phyloP scores from a whole-genome alignment of 2,888 invertebrate genomes.

The Apotomis betuletana region DNA sequence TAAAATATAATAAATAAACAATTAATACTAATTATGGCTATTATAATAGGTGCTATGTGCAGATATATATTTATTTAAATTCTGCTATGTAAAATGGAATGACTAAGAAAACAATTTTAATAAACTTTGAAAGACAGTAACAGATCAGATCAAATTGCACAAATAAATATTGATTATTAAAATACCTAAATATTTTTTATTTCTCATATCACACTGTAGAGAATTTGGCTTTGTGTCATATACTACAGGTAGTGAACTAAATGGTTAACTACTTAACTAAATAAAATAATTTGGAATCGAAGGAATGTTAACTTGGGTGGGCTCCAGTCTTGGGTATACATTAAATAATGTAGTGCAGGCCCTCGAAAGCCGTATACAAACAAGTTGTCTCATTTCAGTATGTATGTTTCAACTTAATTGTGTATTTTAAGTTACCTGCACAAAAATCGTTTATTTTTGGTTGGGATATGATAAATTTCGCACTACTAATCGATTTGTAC shows the following conservation, averaged over 20 bases:
- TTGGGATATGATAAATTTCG: slow-evolving; percentile 74
- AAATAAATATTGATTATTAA: slow-evolving; percentile 48
- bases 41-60: slow-evolving; percentile 45
- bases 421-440: slow-evolving; percentile 73
- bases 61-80: slow-evolving; percentile 25
- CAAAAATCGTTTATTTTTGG: slow-evolving; percentile 61
- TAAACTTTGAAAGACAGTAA: slow-evolving; percentile 70
- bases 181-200: slow-evolving; percentile 53
- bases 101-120: slow-evolving; percentile 59
- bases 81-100: slow-evolving; percentile 66
- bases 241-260: slow-evolving; percentile 59
- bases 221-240: slow-evolving; percentile 73
- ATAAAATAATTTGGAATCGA: slow-evolving; percentile 56
- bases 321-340: slow-evolving; percentile 46
- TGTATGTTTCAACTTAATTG: slow-evolving; percentile 73
- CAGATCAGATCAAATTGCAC: slow-evolving; percentile 75
- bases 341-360: slow-evolving; percentile 47
- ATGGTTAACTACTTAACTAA: slow-evolving; percentile 69
- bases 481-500: slow-evolving; percentile 70
- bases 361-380: slow-evolving; percentile 50
- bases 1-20: slow-evolving; percentile 43
- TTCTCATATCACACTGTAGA: slow-evolving; percentile 70
- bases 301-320: slow-evolving; percentile 61
- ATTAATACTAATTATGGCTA: slow-evolving; percentile 52
- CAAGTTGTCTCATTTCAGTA: slow-evolving; percentile 56